Base-by-base conservation (phyloP, 2,888 invertebrate species). In the Tiliacea aurago region DNA sequence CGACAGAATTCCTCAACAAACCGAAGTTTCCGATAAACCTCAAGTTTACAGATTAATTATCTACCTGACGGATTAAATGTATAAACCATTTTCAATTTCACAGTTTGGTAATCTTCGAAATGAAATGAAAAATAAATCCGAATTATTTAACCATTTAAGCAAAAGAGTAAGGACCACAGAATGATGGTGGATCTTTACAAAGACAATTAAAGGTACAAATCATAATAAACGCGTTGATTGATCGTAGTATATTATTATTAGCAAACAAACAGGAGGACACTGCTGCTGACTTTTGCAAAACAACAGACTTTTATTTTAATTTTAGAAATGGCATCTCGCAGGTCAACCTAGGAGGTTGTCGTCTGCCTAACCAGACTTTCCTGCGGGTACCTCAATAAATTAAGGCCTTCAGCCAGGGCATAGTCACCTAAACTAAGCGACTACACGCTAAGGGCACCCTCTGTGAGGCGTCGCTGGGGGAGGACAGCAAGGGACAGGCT, bases 1-100 rank as follows among this genome's bases (percentile, higher is more conserved):
- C 33, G 65, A 23, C 62, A 66, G 58, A 47, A 69, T 49, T 28
- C 28, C 47, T 73, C 28, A 11, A 63, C 53, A 55, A 70, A n/a
- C 58, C 58, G 15, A 49, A 67, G 61, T 58, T 55, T 55, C 49
- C 56, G 51, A 70, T 61, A 70, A 79, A 55, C 70, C 64, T 71
- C 43, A 83, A 81, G 75, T 80, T 79, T 70, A 58, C 58, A 33
- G 56, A 83, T 79, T 83, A 79, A 74, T 68, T 65, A 70, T 49
- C 53, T 68, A 69, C 70, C 80, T 80, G 62, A 51, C 59, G 49
- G 56, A 55, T 53, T 55, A 41, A 47, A 64, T 73, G 68, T 20
- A 20, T 11, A 55, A 64, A 75, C 43, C 55, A 75, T 55, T 83
- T 83, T 55, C 59, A 61, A 64, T 73, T 78, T 51, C 64, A 63